Evolutionary conservation across 2,797 vertebrate species (phyloP), one percentile per base, ranked within the genome.

Genomic region (Trachops cirrhosus): DNA sequence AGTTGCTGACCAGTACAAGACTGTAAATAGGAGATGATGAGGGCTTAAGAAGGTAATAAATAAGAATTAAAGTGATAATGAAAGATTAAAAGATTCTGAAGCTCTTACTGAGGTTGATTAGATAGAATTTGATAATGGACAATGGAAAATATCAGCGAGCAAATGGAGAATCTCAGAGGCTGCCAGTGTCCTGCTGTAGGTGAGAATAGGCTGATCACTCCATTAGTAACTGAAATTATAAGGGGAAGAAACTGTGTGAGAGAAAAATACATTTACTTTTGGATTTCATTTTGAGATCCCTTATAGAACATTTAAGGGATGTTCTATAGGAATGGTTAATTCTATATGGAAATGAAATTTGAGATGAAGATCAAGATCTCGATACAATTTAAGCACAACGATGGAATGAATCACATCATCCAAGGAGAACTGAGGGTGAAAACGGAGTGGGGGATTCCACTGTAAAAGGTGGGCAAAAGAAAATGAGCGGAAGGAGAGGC

Each of bases 131-230:
- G 46, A 44, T 83, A 3, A 77, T 11, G 12, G 22, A 39, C 4
- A 89, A 37, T 71, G n/a, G 24, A 67, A 86, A 86, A 29, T 5
- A 37, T 19, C 22, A 86, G 10, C 12, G 15, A 86, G n/a, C 4
- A 29, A 37, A 68, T 64, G 4, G 34, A 64, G 7, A 41, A 34
- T 77, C n/a, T 64, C 12, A 86, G 12, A 32, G 34, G 10, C 0
- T 48, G 19, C 9, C 22, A 22, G 0, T 22, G 57, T 52, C n/a
- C n/a, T 4, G 50, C 3, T 0, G 3, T 3, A 48, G 9, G 22
- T 29, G 21, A 73, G 11, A 32, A 8, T 6, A 19, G 4, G 46
- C 21, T 64, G 64, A 79, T 74, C 16, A 37, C 3, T 50, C 19
- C 64, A 32, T 67, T 78, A 57, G 57, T 21, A 85, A 26, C 11